These are phyloP conservation scores for Himalopsyche japonica DNA, from an alignment of 2,888 invertebrate species.

Conservation along the genomic window DNA sequence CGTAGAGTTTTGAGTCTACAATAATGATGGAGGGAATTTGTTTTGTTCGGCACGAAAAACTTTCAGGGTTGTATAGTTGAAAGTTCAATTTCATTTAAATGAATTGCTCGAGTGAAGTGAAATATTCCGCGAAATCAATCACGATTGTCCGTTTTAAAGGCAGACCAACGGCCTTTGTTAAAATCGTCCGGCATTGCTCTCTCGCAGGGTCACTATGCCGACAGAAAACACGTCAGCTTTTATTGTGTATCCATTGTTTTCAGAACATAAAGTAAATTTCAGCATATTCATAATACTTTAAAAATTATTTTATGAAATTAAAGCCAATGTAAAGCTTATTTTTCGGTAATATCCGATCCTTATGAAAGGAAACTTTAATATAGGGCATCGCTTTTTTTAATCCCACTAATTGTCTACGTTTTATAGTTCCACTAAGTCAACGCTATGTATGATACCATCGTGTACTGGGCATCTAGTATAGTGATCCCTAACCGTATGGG, in stretches of 20 bases:
- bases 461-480: too few relatives aligned
- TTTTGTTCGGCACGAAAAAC: not conserved
- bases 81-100: not conserved
- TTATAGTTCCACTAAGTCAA: too few relatives aligned
- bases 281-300: not conserved
- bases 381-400: too few relatives aligned
- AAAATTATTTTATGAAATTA: too few relatives aligned
- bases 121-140: not conserved
- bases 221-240: not conserved
- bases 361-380: too few relatives aligned
- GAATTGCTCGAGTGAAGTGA: not conserved
- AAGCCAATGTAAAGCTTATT: too few relatives aligned
- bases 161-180: not conserved
- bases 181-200: not conserved
- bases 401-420: too few relatives aligned
- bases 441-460: too few relatives aligned
- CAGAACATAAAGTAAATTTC: not conserved
- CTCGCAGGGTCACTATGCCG: not conserved
- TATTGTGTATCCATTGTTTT: not conserved
- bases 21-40: not conserved
- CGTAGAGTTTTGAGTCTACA: too few relatives aligned
- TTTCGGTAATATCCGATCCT: too few relatives aligned
- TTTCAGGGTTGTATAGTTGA: not conserved
- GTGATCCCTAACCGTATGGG: too few relatives aligned
- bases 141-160: not conserved